Percentiles rank a stretch among this genome's conserved stretches.
These are phyloP conservation scores for Schizopygopsis pylzovi DNA, from an alignment of 2,797 vertebrate species.

Conservation along the genomic window DNA sequence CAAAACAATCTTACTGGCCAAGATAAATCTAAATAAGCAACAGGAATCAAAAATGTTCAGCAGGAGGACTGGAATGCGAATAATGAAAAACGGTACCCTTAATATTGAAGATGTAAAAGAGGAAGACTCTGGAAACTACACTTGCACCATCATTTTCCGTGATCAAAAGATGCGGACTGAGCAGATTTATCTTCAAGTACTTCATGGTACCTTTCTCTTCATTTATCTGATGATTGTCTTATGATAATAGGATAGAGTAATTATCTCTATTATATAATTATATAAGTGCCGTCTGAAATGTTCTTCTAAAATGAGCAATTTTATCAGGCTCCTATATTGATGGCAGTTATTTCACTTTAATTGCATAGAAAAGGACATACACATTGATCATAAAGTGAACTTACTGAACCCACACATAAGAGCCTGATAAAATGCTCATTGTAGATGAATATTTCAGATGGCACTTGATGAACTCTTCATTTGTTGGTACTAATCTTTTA, in stretches of 20 bases:
- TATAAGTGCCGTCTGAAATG: no score
- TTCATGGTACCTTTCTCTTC: neutral
- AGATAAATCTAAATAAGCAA: neutral
- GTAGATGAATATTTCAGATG: no score
- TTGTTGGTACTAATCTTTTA: neutral
- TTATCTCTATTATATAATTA: neutral
- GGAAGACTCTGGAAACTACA: constrained; percentile 50
- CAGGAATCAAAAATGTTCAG: neutral
- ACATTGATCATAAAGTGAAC: no score
- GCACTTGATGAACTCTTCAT: no score
- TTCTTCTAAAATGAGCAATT: no score
- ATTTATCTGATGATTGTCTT: neutral
- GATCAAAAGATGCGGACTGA: neutral
- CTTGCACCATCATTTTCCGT: constrained; percentile 33
- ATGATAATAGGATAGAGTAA: neutral
- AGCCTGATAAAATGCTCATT: no score
- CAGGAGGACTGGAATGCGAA: neutral
- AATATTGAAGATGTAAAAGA: constrained; percentile 17
- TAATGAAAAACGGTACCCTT: constrained; percentile 46
- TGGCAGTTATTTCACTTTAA: no score
- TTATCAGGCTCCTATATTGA: no score
- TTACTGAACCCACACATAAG: no score
- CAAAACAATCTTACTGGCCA: constrained; percentile 30
- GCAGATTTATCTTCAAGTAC: constrained; percentile 33
- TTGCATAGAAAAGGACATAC: no score